These are phyloP conservation scores for Campoletis raptor DNA, from an alignment of 2,888 invertebrate genomes.

Conservation along the genomic window DNA sequence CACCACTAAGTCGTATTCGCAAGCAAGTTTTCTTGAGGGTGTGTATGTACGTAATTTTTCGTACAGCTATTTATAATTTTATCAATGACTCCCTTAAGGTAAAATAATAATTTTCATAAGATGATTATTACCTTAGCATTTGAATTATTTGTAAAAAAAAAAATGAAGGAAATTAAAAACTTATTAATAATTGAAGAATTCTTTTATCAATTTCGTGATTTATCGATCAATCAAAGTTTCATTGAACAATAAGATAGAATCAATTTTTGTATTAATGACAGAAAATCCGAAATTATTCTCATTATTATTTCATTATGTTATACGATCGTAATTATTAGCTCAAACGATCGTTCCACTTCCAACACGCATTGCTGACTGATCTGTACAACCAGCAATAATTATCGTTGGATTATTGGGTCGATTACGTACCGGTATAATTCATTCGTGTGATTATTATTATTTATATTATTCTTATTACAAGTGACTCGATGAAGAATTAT, in stretches of 20 bases:
- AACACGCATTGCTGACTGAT: neutral
- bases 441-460: neutral
- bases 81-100: neutral
- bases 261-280: neutral
- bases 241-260: neutral
- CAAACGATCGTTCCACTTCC: slow-evolving; percentile 11
- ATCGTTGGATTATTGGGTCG: slow-evolving; percentile 9
- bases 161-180: too few relatives aligned
- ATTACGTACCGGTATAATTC: slow-evolving; percentile 31
- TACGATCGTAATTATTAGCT: neutral
- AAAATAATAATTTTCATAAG: neutral
- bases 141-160: too few relatives aligned
- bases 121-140: too few relatives aligned
- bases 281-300: neutral
- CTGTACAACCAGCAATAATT: slow-evolving; percentile 8
- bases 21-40: slow-evolving; percentile 34
- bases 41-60: neutral
- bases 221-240: neutral
- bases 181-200: too few relatives aligned
- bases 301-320: neutral
- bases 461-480: slow-evolving; percentile 18
- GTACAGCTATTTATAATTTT: neutral
- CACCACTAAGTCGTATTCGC: slow-evolving; percentile 36
- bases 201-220: neutral
- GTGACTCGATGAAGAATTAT: slow-evolving; percentile 10